A percentile compares a stretch with the other conserved stretches of the same genome.
These are phyloP conservation scores for Myopa tessellatipennis DNA, from an alignment of 2,888 invertebrate genomes.

Conservation along the genomic window DNA sequence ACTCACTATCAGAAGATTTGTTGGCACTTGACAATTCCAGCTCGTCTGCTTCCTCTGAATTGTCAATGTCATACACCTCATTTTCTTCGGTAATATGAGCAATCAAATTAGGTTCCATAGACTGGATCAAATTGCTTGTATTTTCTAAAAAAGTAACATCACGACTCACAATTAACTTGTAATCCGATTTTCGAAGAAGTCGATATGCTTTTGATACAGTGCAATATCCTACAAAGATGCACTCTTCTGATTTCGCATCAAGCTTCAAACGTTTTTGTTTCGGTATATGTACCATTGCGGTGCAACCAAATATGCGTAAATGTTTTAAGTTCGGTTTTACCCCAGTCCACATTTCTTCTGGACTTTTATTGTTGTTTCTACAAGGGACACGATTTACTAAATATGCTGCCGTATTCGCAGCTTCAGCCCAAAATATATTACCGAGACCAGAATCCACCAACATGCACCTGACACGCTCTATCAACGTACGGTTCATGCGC, in stretches of 20 bases:
- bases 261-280: constrained; percentile 46
- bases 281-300: constrained; percentile 45
- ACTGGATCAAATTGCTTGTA: neutral
- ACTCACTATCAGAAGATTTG: too few relatives aligned
- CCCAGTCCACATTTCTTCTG: constrained; percentile 45
- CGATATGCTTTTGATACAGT: constrained; percentile 42
- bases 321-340: constrained; percentile 42
- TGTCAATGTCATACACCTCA: neutral
- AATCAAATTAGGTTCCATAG: neutral
- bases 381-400: constrained; percentile 46
- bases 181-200: constrained; percentile 31
- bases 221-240: constrained; percentile 46
- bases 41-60: too few relatives aligned
- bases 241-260: constrained; percentile 46
- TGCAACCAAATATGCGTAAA: constrained; percentile 47
- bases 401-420: constrained; percentile 44
- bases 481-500: constrained; percentile 48
- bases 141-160: constrained; percentile 45
- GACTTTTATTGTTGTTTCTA: constrained; percentile 41
- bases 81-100: neutral
- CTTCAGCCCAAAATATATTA: constrained; percentile 46
- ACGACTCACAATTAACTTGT: constrained; percentile 43
- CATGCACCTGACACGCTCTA: constrained; percentile 50
- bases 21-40: too few relatives aligned
- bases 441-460: constrained; percentile 44